These are phyloP conservation scores for Pipra filicauda DNA, from an alignment of 2,113 vertebrate genomes.

Conservation along the genomic window DNA sequence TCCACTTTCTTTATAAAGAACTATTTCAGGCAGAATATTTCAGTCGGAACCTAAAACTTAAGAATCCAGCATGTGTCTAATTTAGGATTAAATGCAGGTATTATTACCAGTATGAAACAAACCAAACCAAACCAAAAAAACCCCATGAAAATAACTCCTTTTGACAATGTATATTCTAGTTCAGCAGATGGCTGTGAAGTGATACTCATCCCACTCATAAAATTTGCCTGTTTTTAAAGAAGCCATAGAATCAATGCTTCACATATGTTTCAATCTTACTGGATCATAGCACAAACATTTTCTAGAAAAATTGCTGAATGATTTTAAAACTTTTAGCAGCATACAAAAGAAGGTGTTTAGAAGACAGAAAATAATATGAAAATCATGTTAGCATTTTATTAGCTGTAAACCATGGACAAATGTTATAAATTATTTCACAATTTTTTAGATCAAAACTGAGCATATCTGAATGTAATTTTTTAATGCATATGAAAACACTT, in stretches of 20 bases:
- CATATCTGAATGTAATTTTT: background rate
- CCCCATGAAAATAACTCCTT: background rate
- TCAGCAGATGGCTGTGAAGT: background rate
- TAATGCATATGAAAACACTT: background rate
- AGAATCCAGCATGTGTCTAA: background rate
- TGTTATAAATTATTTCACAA: background rate
- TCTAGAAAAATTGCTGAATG: background rate
- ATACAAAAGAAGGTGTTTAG: background rate
- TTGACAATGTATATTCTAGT: background rate
- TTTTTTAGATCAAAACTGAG: background rate
- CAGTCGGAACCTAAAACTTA: background rate
- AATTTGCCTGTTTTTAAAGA: background rate
- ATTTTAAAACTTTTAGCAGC: background rate
- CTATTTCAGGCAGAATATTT: background rate
- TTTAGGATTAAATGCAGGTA: background rate
- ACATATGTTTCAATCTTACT: background rate
- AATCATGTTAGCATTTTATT: background rate
- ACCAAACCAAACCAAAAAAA: background rate
- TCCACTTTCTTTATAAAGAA: background rate
- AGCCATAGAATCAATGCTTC: background rate
- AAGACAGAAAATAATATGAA: background rate
- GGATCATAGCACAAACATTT: background rate
- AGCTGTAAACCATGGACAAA: background rate
- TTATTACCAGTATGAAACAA: background rate
- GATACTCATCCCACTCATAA: background rate